These are phyloP conservation scores for Scatophagus argus DNA, from an alignment of 2,113 vertebrate species.

Conservation along the genomic window DNA sequence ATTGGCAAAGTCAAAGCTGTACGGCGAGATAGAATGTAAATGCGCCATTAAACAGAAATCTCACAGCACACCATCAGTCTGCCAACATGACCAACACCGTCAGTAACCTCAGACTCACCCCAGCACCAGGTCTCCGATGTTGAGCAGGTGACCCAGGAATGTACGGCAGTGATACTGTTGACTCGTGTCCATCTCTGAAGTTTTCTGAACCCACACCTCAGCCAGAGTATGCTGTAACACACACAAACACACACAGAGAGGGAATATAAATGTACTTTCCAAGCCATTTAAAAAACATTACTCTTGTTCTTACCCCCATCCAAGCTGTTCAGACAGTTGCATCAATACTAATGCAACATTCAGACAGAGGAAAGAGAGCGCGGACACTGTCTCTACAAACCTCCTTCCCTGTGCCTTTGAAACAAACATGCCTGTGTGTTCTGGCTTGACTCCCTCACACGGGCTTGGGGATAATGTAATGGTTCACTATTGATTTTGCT, in stretches of 20 bases:
- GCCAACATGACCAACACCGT: neutral
- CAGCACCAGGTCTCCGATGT: conserved; percentile 94
- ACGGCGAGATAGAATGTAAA: conserved; percentile 42
- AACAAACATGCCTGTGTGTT: conserved; percentile 37
- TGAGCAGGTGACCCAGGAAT: conserved; percentile 95
- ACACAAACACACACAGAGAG: conserved; percentile 59
- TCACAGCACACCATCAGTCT: neutral
- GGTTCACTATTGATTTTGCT: conserved; percentile 65
- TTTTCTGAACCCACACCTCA: conserved; percentile 97
- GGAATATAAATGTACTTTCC: conserved; percentile 8
- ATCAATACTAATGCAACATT: conserved; percentile 36
- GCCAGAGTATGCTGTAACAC: conserved; percentile 90
- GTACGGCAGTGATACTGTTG: conserved; percentile 96
- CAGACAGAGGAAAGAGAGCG: conserved; percentile 11
- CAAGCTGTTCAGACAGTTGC: conserved; percentile 7
- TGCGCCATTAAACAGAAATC: neutral
- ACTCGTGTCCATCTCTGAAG: conserved; percentile 92
- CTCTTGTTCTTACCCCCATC: conserved; percentile 2
- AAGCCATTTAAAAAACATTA: conserved; percentile 3
- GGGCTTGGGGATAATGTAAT: conserved; percentile 65
- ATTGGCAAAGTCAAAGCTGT: conserved; percentile 95
- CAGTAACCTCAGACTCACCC: conserved; percentile 83
- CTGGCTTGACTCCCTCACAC: conserved; percentile 39
- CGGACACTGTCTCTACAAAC: neutral
- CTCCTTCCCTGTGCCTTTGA: neutral